These are phyloP conservation scores for Spatula versicolor DNA, from an alignment of 2,797 vertebrate species.

Conservation along the genomic window DNA sequence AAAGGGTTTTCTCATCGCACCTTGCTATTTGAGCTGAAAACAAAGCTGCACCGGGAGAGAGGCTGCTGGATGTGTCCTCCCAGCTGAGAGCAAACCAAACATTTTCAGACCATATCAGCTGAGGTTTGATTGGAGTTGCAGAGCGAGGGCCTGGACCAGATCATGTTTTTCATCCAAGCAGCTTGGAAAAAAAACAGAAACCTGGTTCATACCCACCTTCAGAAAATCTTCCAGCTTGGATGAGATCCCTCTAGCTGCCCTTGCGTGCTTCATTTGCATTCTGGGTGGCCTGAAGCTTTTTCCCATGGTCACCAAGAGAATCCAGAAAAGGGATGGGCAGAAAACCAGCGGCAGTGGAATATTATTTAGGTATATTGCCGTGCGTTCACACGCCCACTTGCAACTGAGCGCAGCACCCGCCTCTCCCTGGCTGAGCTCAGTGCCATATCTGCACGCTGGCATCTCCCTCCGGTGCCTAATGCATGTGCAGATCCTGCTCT, in stretches of 20 bases:
- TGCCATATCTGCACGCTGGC: neutral
- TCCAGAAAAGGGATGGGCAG: conserved; percentile 12
- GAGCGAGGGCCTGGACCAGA: neutral
- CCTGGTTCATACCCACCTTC: neutral
- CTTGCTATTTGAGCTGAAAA: neutral
- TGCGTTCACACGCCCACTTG: neutral
- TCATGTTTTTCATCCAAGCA: neutral
- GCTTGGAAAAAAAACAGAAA: neutral
- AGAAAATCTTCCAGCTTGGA: conserved; percentile 11
- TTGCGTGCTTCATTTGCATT: neutral
- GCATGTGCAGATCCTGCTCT: neutral
- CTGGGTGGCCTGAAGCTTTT: conserved; percentile 55
- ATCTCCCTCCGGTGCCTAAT: neutral
- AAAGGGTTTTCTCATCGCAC: conserved; percentile 17
- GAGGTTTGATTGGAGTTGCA: neutral
- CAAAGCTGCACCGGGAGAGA: neutral
- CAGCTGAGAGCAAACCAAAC: neutral
- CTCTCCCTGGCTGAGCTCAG: neutral
- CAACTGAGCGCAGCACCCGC: neutral
- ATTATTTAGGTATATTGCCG: neutral
- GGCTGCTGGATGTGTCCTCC: neutral
- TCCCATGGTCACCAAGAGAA: neutral
- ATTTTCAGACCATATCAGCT: neutral
- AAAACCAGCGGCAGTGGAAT: neutral
- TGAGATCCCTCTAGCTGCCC: conserved; percentile 22